Evolutionary conservation across 2,113 vertebrate species (phyloP).

Genomic region (Bostrychus sinensis): DNA sequence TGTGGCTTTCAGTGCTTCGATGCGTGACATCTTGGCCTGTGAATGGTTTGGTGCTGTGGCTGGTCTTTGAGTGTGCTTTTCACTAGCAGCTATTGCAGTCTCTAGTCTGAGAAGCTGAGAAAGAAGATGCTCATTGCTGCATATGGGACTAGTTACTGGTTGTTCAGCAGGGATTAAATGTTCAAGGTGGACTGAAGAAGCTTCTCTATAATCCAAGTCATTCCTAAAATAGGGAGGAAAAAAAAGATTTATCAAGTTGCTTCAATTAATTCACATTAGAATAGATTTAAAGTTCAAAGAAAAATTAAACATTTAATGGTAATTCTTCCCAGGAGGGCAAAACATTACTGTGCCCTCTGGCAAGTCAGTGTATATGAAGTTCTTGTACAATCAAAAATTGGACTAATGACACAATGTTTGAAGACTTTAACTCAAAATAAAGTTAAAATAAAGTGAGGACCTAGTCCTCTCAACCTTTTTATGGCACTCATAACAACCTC

Average conservation of each 20-base stretch:
- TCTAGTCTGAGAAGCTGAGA: slow-evolving; percentile 85
- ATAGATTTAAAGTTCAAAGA: no score
- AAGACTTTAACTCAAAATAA: no score
- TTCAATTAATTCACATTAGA: no score
- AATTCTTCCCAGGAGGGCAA: no score
- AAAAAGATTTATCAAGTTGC: background rate
- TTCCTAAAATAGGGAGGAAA: slow-evolving; percentile 71
- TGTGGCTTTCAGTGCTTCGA: slow-evolving; percentile 92
- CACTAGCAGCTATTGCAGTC: slow-evolving; percentile 47
- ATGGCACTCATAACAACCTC: no score
- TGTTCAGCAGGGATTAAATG: slow-evolving; percentile 72
- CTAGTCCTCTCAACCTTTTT: no score
- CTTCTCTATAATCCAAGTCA: slow-evolving; percentile 78
- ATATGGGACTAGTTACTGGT: slow-evolving; percentile 12
- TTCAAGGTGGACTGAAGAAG: slow-evolving; percentile 78
- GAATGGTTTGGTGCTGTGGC: slow-evolving; percentile 62
- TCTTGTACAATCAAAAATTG: no score
- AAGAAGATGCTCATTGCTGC: slow-evolving; percentile 74
- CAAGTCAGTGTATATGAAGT: no score
- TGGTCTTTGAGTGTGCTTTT: slow-evolving; percentile 48
- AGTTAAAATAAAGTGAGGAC: no score
- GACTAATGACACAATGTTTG: no score
- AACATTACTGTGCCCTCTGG: no score
- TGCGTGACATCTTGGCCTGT: slow-evolving; percentile 84
- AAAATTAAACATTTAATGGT: no score